A percentile compares a stretch with the other conserved stretches of the same genome.
These are phyloP conservation scores for Drosophila austrosaltans DNA, from an alignment of 2,888 invertebrate genomes.

Conservation along the genomic window DNA sequence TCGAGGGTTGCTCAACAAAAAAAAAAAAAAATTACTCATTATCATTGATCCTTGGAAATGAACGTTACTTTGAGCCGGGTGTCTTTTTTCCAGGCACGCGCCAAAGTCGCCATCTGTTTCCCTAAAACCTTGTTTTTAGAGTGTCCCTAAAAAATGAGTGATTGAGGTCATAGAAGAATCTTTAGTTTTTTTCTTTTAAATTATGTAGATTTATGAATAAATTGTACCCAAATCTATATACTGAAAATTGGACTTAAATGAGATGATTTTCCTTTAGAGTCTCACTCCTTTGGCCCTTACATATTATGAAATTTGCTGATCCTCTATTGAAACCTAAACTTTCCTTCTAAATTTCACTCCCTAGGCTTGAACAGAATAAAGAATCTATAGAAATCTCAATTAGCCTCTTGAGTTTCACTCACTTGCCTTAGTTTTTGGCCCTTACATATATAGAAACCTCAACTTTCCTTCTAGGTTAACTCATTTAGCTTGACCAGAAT, in stretches of 20 bases:
- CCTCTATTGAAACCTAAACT: no score
- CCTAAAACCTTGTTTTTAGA: not conserved
- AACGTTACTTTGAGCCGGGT: constrained; percentile 71
- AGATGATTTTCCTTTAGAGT: no score
- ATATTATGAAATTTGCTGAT: no score
- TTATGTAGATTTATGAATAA: not conserved
- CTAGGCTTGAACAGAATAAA: no score
- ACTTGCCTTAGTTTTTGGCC: no score
- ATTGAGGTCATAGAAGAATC: not conserved
- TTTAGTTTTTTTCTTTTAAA: not conserved
- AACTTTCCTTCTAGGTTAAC: no score
- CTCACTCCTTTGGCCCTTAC: no score
- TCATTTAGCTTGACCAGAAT: no score
- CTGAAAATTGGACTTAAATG: not conserved
- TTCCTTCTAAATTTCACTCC: no score
- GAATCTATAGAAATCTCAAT: no score
- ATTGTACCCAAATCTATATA: not conserved
- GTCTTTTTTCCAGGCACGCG: constrained; percentile 64
- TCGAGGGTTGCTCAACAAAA: constrained; percentile 48
- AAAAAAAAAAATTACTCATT: constrained; percentile 58
- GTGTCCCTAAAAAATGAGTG: not conserved
- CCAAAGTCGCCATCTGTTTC: constrained; percentile 42
- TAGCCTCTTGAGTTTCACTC: no score
- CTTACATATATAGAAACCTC: no score
- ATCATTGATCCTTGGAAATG: constrained; percentile 72